Base-by-base conservation (phyloP, 2,888 invertebrate species). In the Neria commutata region DNA sequence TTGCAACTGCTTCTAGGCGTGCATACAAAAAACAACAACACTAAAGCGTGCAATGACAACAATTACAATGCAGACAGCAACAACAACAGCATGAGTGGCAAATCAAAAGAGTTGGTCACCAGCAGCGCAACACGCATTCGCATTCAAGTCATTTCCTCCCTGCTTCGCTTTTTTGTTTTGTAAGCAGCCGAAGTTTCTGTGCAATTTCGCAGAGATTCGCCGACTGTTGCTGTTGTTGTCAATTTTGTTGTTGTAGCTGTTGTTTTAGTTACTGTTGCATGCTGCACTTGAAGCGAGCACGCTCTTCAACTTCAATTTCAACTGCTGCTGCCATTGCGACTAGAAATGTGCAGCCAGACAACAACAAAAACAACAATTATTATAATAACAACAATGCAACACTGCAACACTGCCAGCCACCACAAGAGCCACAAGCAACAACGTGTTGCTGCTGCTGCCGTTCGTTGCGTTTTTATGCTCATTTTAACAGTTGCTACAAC, bases 91-190 rank as follows among this genome's bases (percentile, higher is more conserved):
- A 37, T n/a, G 11, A 37, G 16, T n/a, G n/a, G 37, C 37, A 14
- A 37, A 42, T 19, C 42, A 19, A 17, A 17, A 19, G 42, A 42
- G 19, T 19, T 42, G 42, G 42, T 42, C 42, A 19, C 42, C 42
- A 42, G 42, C 42, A 42, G 42, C 37, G 37, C 46, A 33, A 45
- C 53, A 54, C 53, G 53, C 53, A 54, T 54, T 54, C 53, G 53
- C 53, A 54, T 54, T 54, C 16, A 26, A 54, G 29, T 14, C 53
- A 54, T 54, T 26, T 54, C 26, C 45, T 54, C n/a, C n/a, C 24
- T 33, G 34, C 11, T 19, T n/a, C 16, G 45, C 3, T 29, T 29
- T 29, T 29, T 29, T 45, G n/a, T n/a, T n/a, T n/a, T n/a, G n/a
- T n/a, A n/a, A n/a, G n/a, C n/a, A n/a, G n/a, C n/a, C n/a, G 11